Evolutionary conservation across 2,888 invertebrate species (phyloP).

Genomic region (Mythimna vitellina): DNA sequence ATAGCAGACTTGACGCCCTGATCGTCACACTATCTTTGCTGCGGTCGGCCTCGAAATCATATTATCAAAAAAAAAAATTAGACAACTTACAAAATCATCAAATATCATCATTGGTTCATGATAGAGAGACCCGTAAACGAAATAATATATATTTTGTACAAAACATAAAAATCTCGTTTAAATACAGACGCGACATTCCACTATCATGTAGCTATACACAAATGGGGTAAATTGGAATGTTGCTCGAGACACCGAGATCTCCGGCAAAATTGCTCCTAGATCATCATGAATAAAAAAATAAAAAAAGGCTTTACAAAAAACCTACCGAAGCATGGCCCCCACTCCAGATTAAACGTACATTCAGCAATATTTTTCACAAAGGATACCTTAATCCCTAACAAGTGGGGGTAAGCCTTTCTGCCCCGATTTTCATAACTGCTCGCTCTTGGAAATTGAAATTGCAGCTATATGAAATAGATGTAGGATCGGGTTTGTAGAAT

Average conservation of each 20-base stretch:
- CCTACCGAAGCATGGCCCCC: constrained; percentile 80
- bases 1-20: too few relatives aligned
- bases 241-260: constrained; percentile 42
- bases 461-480: constrained; percentile 21
- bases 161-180: constrained; percentile 13
- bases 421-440: constrained; percentile 78
- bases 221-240: constrained; percentile 58
- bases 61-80: too few relatives aligned
- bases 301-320: constrained; percentile 82
- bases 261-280: constrained; percentile 79
- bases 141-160: neutral
- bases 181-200: constrained; percentile 29
- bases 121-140: neutral
- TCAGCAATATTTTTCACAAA: constrained; percentile 89
- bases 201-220: constrained; percentile 28
- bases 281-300: constrained; percentile 77
- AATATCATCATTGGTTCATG: too few relatives aligned
- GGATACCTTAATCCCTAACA: constrained; percentile 89
- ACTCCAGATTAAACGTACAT: constrained; percentile 88
- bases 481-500: constrained; percentile 17
- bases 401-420: constrained; percentile 83
- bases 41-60: too few relatives aligned
- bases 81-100: too few relatives aligned
- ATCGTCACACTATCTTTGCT: too few relatives aligned
- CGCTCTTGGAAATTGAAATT: constrained; percentile 67